A percentile compares a stretch with the other conserved stretches of the same genome.
Conservation (phyloP, 2,113 vertebrate genomes). For the Megalops atlanticus region DNA sequence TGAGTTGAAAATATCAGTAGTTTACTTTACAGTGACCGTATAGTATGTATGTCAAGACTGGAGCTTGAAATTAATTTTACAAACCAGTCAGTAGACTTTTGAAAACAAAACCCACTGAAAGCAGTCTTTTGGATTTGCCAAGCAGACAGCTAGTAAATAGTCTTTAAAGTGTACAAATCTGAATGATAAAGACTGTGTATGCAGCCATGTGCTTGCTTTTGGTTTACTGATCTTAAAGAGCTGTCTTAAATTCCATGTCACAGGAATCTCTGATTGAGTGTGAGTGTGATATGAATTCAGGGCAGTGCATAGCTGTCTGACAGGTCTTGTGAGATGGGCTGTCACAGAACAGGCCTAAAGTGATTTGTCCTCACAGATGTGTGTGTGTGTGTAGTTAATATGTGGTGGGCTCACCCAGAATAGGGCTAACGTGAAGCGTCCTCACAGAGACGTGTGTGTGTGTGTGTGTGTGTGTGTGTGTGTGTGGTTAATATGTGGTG, state of each 20-base stretch:
- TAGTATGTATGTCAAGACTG: too few relatives aligned
- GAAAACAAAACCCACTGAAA: neutral
- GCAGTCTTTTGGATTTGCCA: neutral
- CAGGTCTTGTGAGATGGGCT: too few relatives aligned
- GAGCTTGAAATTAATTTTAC: too few relatives aligned
- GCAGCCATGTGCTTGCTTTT: neutral
- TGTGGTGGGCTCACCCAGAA: neutral
- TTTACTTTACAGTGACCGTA: too few relatives aligned
- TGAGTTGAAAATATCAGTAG: too few relatives aligned
- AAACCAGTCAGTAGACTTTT: neutral
- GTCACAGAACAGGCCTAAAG: neutral
- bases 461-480: too few relatives aligned
- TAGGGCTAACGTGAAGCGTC: neutral
- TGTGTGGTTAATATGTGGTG: neutral
- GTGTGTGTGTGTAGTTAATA: neutral
- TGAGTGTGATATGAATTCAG: too few relatives aligned
- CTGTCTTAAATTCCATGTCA: neutral
- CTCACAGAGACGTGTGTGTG: neutral
- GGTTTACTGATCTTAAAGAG: too few relatives aligned
- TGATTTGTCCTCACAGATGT: neutral
- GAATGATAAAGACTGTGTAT: neutral
- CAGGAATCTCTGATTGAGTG: neutral
- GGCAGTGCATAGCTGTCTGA: too few relatives aligned
- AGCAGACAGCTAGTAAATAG: neutral
- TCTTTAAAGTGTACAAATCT: neutral